phyloP scores from a whole-genome alignment of 2,888 invertebrate genomes.

The Willowsia nigromaculata region DNA sequence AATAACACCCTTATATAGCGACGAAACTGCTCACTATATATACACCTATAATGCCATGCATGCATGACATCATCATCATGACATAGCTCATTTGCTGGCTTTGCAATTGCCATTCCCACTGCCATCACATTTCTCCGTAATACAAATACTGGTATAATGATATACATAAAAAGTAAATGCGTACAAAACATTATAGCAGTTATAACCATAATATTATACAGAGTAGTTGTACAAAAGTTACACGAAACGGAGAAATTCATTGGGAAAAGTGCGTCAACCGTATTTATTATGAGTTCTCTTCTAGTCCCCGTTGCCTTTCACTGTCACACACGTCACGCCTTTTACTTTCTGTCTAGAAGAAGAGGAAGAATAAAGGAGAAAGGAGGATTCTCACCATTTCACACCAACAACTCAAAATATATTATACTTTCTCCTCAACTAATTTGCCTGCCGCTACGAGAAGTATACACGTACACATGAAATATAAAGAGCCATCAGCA shows the following conservation, averaged over 20 bases:
- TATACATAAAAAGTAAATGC: slow-evolving; percentile 10
- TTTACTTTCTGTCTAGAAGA: slow-evolving; percentile 43
- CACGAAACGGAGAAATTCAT: neutral
- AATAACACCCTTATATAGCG: too few species aligned
- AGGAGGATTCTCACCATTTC: slow-evolving; percentile 33
- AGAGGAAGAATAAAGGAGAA: slow-evolving; percentile 21
- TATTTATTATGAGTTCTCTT: slow-evolving; percentile 50
- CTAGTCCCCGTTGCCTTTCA: slow-evolving; percentile 27
- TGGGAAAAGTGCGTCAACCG: slow-evolving; percentile 35
- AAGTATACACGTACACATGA: slow-evolving; percentile 16
- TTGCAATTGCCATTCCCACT: slow-evolving; percentile 48
- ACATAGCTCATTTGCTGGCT: slow-evolving; percentile 59
- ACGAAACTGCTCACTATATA: too few species aligned
- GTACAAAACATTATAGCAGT: neutral
- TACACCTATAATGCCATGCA: neutral
- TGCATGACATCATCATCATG: slow-evolving; percentile 48
- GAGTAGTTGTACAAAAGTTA: neutral
- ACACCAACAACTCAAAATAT: slow-evolving; percentile 33
- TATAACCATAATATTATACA: slow-evolving; percentile 1
- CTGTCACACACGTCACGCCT: slow-evolving; percentile 50
- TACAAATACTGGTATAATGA: slow-evolving; percentile 3
- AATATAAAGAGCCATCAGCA: slow-evolving; percentile 30
- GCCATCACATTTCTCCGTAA: slow-evolving; percentile 41
- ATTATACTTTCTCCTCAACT: slow-evolving; percentile 49
- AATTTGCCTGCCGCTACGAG: slow-evolving; percentile 38